A percentile compares a stretch with the other conserved stretches of the same genome.
These are phyloP conservation scores for Hylaea fasciaria DNA, from an alignment of 2,888 invertebrate genomes.

Conservation along the genomic window DNA sequence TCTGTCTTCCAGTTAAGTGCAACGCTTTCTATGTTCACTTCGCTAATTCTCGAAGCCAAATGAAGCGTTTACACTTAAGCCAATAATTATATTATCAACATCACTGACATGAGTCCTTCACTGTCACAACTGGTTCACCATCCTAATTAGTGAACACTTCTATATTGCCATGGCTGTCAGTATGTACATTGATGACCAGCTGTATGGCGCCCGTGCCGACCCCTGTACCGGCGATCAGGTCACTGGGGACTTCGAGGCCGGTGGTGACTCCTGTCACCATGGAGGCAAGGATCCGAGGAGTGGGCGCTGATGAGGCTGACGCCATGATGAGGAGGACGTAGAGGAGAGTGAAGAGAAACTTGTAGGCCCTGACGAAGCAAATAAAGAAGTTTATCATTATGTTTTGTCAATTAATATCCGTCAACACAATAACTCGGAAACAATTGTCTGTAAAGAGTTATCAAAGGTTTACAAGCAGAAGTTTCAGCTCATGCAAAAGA, in stretches of 20 bases:
- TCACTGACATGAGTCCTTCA: slow-evolving; percentile 11
- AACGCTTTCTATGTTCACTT: slow-evolving; percentile 15
- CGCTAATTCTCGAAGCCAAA: slow-evolving; percentile 15
- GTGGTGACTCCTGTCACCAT: slow-evolving; percentile 70
- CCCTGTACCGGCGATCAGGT: slow-evolving; percentile 65
- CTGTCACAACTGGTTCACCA: background rate
- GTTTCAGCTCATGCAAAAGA: no score
- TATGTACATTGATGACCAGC: slow-evolving; percentile 73
- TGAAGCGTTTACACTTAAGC: slow-evolving; percentile 7
- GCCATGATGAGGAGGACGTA: slow-evolving; percentile 47
- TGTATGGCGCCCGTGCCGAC: slow-evolving; percentile 69
- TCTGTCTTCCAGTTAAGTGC: background rate
- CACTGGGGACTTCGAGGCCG: slow-evolving; percentile 71
- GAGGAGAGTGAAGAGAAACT: slow-evolving; percentile 48
- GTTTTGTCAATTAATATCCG: no score
- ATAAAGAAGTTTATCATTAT: background rate
- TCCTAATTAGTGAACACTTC: slow-evolving; percentile 70
- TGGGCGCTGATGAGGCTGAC: slow-evolving; percentile 59
- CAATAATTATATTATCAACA: slow-evolving; percentile 1
- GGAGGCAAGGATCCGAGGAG: slow-evolving; percentile 49
- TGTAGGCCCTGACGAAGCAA: slow-evolving; percentile 56
- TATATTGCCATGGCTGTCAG: slow-evolving; percentile 76
- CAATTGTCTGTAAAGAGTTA: no score
- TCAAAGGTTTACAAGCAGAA: no score
- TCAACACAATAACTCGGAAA: no score